Evolutionary conservation across 2,113 vertebrate species (phyloP), one percentile per base, ranked within the genome.

Genomic region (Serilophus lunatus): DNA sequence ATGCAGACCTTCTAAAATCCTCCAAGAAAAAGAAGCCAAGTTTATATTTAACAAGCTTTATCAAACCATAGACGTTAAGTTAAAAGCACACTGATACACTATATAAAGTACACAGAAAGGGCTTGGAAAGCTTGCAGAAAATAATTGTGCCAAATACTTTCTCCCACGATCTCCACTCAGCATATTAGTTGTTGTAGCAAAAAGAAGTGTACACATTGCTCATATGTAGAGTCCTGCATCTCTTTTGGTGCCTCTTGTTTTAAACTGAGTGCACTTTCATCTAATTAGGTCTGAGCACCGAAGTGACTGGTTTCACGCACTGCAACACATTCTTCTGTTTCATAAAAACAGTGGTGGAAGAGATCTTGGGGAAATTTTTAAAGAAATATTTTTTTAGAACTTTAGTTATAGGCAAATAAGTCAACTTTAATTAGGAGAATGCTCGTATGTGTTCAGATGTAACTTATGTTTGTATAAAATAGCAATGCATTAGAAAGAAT

Each of bases 11-110:
- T 60, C 49, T 42, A 76, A 69, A 93, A 79, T 71, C 75, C 72
- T 93, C 65, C 57, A 71, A 81, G 82, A 76, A 76, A 84, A 82
- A 85, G 92, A 31, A 71, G 93, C 82, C 92, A 96, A 94, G 94
- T 96, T 96, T 93, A 95, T 94, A 88, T 97, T 96, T 97, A 96
- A 97, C 92, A 68, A 83, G 63, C 81, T 77, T 90, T 97, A 96
- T 96, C 93, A 90, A 90, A 80, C 64, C 35, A 70, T 53, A 93
- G 77, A 91, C 91, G 78, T 96, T 42, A 87, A 95, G 91, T 88
- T 85, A 86, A 96, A 94, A 90, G 61, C 68, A 78, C 65, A 75
- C 88, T 92, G 86, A 93, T 92, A 83, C 0, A 3, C 59, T 63
- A 6, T 84, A 60, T 90, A 93, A 92, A 90, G 85, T 94, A 83